Evolutionary conservation across 2,888 invertebrate genomes (phyloP).

Genomic region (Cynaeus angustus): DNA sequence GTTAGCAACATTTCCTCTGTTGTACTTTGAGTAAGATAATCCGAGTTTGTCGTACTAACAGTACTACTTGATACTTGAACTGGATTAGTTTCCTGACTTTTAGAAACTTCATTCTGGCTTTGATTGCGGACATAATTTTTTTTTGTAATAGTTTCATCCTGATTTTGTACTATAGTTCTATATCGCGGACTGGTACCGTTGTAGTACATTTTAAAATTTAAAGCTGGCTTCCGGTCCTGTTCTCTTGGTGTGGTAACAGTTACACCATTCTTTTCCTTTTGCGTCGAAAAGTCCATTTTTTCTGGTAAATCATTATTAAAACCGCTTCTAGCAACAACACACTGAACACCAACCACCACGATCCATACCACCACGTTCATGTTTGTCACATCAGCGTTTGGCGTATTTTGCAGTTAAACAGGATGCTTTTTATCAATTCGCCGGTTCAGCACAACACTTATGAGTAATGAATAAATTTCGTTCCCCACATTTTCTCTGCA

Average conservation of each 20-base stretch:
- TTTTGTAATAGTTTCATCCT: too few species aligned
- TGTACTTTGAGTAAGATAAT: too few species aligned
- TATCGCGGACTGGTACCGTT: not conserved
- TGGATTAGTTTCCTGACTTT: not conserved
- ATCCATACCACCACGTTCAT: constrained; percentile 37
- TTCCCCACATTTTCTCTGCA: constrained; percentile 7
- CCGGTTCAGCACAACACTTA: constrained; percentile 41
- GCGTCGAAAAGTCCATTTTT: not conserved
- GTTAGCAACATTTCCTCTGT: too few species aligned
- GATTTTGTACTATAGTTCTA: too few species aligned
- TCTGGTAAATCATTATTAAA: constrained; percentile 3
- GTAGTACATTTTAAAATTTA: too few species aligned
- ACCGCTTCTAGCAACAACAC: constrained; percentile 1
- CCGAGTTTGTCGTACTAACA: too few species aligned
- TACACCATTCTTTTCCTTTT: too few species aligned
- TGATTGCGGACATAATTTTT: not conserved
- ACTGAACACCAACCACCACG: not conserved
- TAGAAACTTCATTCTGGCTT: not conserved
- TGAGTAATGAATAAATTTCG: constrained; percentile 28
- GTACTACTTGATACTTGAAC: too few species aligned
- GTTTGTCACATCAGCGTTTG: constrained; percentile 40
- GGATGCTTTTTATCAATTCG: constrained; percentile 45
- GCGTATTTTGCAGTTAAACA: constrained; percentile 37
- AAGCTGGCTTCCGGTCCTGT: too few species aligned
- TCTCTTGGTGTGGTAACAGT: not conserved